Conservation (phyloP, 1,140 invertebrate genomes). For the Pseudobourletiella spinata region DNA sequence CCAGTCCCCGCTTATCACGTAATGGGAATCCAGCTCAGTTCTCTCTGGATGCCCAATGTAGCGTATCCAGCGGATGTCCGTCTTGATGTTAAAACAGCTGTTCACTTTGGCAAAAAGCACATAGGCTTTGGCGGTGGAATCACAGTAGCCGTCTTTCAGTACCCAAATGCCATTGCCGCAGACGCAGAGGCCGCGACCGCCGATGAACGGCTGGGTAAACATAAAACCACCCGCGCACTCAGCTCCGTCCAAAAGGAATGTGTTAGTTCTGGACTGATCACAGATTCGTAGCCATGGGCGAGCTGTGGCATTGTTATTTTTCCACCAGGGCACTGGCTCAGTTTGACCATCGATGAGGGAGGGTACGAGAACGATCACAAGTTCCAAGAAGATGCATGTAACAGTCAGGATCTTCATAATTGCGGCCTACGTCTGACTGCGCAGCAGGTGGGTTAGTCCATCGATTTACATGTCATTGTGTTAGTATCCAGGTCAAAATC, state of each 20-base stretch:
- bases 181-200: neutral
- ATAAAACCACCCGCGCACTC: neutral
- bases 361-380: too few species aligned
- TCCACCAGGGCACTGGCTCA: neutral
- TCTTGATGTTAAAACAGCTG: neutral
- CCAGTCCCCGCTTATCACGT: neutral
- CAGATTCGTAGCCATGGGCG: neutral
- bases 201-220: neutral
- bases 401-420: neutral
- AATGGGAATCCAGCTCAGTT: neutral
- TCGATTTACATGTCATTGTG: too few species aligned
- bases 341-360: too few species aligned
- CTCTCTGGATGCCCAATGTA: neutral
- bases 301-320: neutral
- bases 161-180: slow-evolving; percentile 10
- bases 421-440: too few species aligned
- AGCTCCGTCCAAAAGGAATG: neutral
- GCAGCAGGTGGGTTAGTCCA: too few species aligned
- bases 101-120: neutral
- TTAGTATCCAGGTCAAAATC: too few species aligned
- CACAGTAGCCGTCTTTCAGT: neutral
- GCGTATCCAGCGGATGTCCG: neutral
- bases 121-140: neutral
- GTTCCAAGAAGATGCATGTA: neutral
- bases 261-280: neutral